These are phyloP conservation scores for Siniperca knerii DNA, from an alignment of 2,113 vertebrate species.

Conservation along the genomic window DNA sequence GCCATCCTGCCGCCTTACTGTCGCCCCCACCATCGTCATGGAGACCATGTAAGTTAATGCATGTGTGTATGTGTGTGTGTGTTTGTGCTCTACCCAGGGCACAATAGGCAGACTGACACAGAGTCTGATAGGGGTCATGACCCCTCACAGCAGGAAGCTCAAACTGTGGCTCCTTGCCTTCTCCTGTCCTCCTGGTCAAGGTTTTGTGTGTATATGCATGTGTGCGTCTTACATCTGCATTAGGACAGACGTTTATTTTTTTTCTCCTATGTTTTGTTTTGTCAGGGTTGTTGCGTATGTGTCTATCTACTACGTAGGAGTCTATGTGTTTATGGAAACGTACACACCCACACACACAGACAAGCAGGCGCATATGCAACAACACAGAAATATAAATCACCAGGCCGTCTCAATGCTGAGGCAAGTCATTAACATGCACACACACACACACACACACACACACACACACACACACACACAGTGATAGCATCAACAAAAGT, in stretches of 20 bases:
- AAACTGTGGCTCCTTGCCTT: conserved; percentile 86
- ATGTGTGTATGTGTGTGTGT: conserved; percentile 70
- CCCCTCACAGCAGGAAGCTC: conserved; percentile 85
- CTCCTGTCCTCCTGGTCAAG: conserved; percentile 86
- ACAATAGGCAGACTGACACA: conserved; percentile 97
- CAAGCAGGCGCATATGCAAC: conserved; percentile 14
- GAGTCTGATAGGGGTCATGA: conserved; percentile 99
- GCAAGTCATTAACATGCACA: conserved; percentile 25
- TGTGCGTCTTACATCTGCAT: conserved; percentile 39
- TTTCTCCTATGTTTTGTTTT: neutral
- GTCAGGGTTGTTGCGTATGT: conserved; percentile 2
- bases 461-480: neutral
- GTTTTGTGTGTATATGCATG: conserved; percentile 51
- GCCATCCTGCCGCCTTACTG: conserved; percentile 94
- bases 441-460: neutral
- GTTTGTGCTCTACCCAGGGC: conserved; percentile 77
- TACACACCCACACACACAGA: conserved; percentile 30
- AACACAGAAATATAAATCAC: conserved; percentile 54
- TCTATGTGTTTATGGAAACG: neutral
- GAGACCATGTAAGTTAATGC: conserved; percentile 96
- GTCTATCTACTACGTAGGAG: neutral
- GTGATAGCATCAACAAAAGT: conserved; percentile 12
- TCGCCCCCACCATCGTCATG: conserved; percentile 94
- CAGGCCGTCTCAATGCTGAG: neutral
- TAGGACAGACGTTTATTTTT: neutral